phyloP scores from a whole-genome alignment of 2,113 vertebrate genomes.

The Trichomycterus rosablanca region DNA sequence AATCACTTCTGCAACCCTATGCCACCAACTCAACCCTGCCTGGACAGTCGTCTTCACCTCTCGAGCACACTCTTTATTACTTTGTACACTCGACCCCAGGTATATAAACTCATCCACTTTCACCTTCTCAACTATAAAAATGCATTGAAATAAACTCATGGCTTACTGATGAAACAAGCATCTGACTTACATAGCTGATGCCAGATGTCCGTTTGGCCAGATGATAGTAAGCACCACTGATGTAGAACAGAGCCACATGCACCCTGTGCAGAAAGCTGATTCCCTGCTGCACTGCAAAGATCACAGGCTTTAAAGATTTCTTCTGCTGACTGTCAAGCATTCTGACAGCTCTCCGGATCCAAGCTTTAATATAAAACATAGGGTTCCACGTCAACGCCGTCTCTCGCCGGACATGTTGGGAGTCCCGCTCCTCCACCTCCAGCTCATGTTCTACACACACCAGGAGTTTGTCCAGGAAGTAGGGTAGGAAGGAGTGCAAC shows the following conservation, averaged over 20 bases:
- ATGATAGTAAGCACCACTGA: constrained; percentile 81
- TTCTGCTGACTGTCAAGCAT: constrained; percentile 71
- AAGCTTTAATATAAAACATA: constrained; percentile 53
- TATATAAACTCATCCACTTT: too few relatives aligned
- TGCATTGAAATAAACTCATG: too few relatives aligned
- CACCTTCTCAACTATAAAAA: too few relatives aligned
- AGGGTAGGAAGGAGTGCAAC: constrained; percentile 75
- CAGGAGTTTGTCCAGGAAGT: constrained; percentile 79
- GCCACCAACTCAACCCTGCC: too few relatives aligned
- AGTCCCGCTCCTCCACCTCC: constrained; percentile 52
- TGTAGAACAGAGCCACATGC: constrained; percentile 84
- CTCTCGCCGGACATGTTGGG: background rate
- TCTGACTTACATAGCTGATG: constrained; percentile 77
- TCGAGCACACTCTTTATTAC: too few relatives aligned
- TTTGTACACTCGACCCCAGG: too few relatives aligned
- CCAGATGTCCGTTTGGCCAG: constrained; percentile 79
- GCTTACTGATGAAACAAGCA: too few relatives aligned
- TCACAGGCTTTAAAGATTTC: constrained; percentile 52
- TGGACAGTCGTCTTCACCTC: too few relatives aligned
- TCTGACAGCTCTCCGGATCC: constrained; percentile 54
- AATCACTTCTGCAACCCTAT: too few relatives aligned
- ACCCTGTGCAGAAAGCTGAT: constrained; percentile 73
- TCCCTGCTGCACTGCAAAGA: constrained; percentile 62
- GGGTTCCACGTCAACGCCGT: constrained; percentile 33
- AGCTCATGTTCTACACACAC: constrained; percentile 80